Evolutionary conservation across 1,140 invertebrate genomes (phyloP).

Genomic region (Lanistes nyassanus): DNA sequence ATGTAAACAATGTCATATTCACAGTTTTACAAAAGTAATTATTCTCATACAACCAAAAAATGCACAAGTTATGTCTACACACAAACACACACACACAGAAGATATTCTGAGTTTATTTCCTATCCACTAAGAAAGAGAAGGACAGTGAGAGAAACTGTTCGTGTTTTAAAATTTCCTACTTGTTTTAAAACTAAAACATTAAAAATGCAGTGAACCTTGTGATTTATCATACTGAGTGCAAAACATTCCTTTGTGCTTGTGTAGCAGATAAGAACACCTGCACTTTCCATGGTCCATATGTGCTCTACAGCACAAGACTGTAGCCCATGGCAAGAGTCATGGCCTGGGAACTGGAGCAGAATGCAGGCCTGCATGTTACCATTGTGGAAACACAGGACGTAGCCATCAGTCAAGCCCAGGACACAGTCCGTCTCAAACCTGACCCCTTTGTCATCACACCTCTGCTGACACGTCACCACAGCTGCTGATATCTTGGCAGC

Average conservation of each 20-base stretch:
- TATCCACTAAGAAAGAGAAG: too few species aligned
- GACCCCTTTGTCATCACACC: neutral
- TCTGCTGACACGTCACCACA: neutral
- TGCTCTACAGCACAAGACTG: neutral
- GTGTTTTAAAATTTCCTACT: too few species aligned
- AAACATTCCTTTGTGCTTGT: conserved; percentile 14
- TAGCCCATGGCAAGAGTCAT: neutral
- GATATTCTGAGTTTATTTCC: too few species aligned
- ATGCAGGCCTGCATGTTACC: conserved; percentile 13
- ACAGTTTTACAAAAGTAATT: too few species aligned
- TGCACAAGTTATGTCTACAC: too few species aligned
- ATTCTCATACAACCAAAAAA: too few species aligned
- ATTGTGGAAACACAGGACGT: neutral
- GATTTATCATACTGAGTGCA: neutral
- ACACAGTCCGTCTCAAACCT: neutral
- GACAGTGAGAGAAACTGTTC: too few species aligned
- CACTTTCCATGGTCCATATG: neutral
- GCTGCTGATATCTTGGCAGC: conserved; percentile 8
- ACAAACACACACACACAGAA: too few species aligned
- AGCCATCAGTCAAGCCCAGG: conserved; percentile 18
- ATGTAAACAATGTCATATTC: too few species aligned
- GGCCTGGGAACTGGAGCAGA: neutral
- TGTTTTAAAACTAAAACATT: neutral
- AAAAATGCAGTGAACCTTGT: neutral
- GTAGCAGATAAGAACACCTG: conserved; percentile 12